Base-by-base conservation (phyloP, 2,888 invertebrate species). In the Melieria crassipennis region DNA sequence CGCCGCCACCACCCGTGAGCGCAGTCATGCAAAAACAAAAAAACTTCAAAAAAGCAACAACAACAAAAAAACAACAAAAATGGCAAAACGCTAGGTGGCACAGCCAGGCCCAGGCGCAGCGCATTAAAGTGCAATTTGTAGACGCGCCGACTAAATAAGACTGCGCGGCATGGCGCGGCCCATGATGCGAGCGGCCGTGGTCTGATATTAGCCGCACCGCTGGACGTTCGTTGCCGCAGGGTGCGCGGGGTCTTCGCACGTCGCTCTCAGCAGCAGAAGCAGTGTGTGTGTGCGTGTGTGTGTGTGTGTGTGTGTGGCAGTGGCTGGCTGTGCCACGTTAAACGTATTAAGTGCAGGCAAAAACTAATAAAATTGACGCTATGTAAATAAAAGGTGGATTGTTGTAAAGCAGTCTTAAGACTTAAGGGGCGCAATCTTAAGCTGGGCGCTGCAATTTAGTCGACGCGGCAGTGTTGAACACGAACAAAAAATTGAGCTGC, bases 321-420 rank as follows among this genome's bases (percentile, higher is more conserved):
- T 6, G 5, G 30, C 30, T 5, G 48, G 30, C 30, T 57, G 13
- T 55, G 11, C 45, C n/a, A n/a, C 42, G 42, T 48, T n/a, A 61
- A 65, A 71, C 50, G 47, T 60, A 67, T 71, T 58, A 68, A 60
- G 71, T 68, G 60, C 56, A 65, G 61, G 65, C 50, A 61, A 69
- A 72, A 61, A 61, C 68, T 58, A 70, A 67, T 56, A 65, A 68
- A 70, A 67, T 70, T 67, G 56, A 65, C 71, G 63, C 71, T 60
- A 66, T 68, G 56, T 50, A 64, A 70, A 70, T 65, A 68, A 46
- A 61, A 57, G 4, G 45, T 30, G 30, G 30, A 30, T 30, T 30
- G 30, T 30, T 30, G 30, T 30, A 30, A 30, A 30, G 30, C 30
- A 30, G 30, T 30, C 30, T 30, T 30, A 30, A 30, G 30, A 30